Percentiles rank a stretch among this genome's conserved stretches.
Conservation (phyloP, 2,113 vertebrate genomes). For the Rhipidura dahli region DNA sequence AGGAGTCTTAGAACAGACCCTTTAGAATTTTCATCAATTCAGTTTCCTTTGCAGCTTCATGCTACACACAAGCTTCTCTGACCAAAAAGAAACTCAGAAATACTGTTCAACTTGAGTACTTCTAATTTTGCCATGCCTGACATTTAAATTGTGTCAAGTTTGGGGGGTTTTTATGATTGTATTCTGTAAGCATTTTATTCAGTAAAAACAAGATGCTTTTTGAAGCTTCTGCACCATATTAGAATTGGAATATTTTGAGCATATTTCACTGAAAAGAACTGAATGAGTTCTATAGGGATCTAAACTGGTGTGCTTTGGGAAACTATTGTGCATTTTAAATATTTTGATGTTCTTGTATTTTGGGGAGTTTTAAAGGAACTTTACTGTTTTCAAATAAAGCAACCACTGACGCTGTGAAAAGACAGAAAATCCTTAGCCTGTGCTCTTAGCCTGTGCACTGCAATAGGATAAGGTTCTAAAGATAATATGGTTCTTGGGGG, state of each 20-base stretch:
- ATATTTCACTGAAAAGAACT: neutral
- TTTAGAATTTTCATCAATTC: neutral
- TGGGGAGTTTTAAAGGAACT: neutral
- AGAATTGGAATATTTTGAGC: neutral
- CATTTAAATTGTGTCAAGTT: neutral
- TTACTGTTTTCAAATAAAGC: neutral
- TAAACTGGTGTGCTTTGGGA: neutral
- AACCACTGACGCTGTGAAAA: neutral
- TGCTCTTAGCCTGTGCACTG: neutral
- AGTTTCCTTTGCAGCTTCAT: neutral
- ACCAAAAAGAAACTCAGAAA: neutral
- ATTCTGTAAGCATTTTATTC: neutral
- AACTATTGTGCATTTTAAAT: neutral
- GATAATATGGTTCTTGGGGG: accelerated
- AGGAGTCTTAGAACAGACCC: neutral
- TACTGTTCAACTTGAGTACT: neutral
- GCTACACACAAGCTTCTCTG: neutral
- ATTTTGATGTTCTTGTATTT: neutral
- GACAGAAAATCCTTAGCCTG: neutral
- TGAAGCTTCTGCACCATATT: neutral
- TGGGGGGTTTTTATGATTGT: neutral
- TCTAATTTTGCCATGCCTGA: neutral
- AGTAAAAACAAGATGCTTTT: neutral
- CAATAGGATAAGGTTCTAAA: neutral
- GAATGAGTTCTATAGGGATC: neutral